Conservation (phyloP, 2,888 invertebrate species). For the Tachina lurida region DNA sequence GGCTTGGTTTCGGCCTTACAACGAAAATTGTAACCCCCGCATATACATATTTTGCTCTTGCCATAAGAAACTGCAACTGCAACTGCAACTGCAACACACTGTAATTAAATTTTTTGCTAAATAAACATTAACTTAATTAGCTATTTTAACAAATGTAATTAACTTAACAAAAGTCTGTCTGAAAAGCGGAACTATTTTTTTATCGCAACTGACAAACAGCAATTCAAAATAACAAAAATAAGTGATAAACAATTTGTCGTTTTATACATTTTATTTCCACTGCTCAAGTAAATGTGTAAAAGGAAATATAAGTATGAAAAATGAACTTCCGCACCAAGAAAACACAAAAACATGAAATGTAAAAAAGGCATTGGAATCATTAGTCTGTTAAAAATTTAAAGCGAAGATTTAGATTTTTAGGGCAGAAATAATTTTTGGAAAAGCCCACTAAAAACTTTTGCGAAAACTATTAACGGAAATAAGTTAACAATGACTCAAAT, state of each 20-base stretch:
- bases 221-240: conserved; percentile 21
- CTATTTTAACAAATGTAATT: conserved; percentile 52
- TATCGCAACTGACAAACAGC: conserved; percentile 44
- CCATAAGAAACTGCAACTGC: too few relatives aligned
- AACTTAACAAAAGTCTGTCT: conserved; percentile 49
- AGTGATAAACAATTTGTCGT: conserved; percentile 44
- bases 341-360: conserved; percentile 18
- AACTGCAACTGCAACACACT: too few relatives aligned
- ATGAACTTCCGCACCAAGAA: conserved; percentile 45
- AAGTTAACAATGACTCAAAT: too few relatives aligned
- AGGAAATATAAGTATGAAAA: conserved; percentile 14
- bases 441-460: too few relatives aligned
- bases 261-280: conserved; percentile 4
- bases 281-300: conserved; percentile 1
- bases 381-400: conserved; percentile 19
- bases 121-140: conserved; percentile 15
- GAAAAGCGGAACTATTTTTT: conserved; percentile 53
- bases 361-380: conserved; percentile 41
- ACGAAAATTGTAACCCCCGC: too few relatives aligned
- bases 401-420: neutral
- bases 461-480: too few relatives aligned
- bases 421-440: neutral
- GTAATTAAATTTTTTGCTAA: neutral
- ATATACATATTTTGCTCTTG: too few relatives aligned
- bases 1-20: too few relatives aligned